Conservation (phyloP, 2,888 invertebrate species). For the Uropetala carovei region DNA sequence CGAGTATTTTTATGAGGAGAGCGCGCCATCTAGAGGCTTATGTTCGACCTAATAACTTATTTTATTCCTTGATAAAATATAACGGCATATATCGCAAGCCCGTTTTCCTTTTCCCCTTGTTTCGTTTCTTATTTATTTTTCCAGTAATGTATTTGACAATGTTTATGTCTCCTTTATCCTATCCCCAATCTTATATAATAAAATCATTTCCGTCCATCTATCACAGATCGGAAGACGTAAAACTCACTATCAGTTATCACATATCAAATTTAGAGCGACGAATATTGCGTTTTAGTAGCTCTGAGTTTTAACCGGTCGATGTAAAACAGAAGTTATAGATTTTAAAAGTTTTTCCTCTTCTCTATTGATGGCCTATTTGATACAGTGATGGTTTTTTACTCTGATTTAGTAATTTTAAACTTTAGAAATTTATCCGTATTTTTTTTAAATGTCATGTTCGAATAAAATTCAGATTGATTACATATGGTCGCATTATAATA, state of each 20-base stretch:
- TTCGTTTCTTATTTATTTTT: not conserved
- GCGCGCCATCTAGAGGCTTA: not conserved
- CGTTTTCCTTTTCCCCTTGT: not conserved
- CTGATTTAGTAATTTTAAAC: too few relatives aligned
- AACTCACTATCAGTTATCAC: not conserved
- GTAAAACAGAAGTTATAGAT: too few relatives aligned
- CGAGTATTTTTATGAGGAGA: conserved; percentile 13
- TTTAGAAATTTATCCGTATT: too few relatives aligned
- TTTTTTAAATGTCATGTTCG: too few relatives aligned
- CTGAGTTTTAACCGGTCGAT: too few relatives aligned
- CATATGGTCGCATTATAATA: too few relatives aligned
- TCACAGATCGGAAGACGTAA: not conserved
- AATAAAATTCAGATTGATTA: too few relatives aligned
- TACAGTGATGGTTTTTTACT: too few relatives aligned
- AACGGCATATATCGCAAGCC: not conserved
- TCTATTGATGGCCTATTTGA: too few relatives aligned
- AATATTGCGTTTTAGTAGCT: too few relatives aligned
- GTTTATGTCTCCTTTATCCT: not conserved
- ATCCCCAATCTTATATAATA: not conserved
- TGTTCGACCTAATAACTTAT: conserved; percentile 24
- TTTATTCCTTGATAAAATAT: not conserved
- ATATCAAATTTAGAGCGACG: too few relatives aligned
- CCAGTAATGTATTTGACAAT: not conserved
- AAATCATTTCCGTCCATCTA: not conserved
- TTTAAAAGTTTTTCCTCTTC: too few relatives aligned